These are phyloP conservation scores for Drosophila athabasca DNA, from an alignment of 1,140 invertebrate genomes.

Conservation along the genomic window DNA sequence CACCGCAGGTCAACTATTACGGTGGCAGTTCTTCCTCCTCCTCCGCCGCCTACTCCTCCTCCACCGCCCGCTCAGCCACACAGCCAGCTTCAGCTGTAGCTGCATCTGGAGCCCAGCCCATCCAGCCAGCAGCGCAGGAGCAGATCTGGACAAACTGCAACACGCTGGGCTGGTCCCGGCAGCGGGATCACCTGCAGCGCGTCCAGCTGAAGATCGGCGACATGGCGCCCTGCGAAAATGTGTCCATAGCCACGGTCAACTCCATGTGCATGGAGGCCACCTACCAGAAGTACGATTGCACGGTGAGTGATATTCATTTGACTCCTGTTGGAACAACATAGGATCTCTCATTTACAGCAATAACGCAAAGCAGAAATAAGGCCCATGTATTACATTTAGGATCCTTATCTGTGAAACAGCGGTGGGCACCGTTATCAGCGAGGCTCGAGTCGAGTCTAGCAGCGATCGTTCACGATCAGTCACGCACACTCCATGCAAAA, in stretches of 20 bases:
- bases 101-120: slow-evolving; percentile 2
- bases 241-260: slow-evolving; percentile 92
- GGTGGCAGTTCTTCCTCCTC: slow-evolving; percentile 11
- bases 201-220: slow-evolving; percentile 89
- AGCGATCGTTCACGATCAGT: too few species aligned
- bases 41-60: background rate
- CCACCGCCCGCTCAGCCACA: slow-evolving; percentile 16
- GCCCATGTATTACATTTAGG: too few species aligned
- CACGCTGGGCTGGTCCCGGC: slow-evolving; percentile 92
- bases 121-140: slow-evolving; percentile 32
- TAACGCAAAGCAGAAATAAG: too few species aligned
- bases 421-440: too few species aligned
- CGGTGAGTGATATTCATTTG: slow-evolving; percentile 84
- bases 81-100: slow-evolving; percentile 33
- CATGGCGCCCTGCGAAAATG: slow-evolving; percentile 92
- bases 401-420: too few species aligned
- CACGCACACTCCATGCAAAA: too few species aligned
- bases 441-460: too few species aligned
- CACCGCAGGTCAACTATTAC: slow-evolving; percentile 77
- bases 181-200: slow-evolving; percentile 90
- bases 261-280: slow-evolving; percentile 92
- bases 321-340: too few species aligned
- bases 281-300: slow-evolving; percentile 91
- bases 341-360: too few species aligned
- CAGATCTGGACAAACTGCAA: slow-evolving; percentile 87